phyloP scores from a whole-genome alignment of 2,888 invertebrate genomes.

The Drosophila meridiana region DNA sequence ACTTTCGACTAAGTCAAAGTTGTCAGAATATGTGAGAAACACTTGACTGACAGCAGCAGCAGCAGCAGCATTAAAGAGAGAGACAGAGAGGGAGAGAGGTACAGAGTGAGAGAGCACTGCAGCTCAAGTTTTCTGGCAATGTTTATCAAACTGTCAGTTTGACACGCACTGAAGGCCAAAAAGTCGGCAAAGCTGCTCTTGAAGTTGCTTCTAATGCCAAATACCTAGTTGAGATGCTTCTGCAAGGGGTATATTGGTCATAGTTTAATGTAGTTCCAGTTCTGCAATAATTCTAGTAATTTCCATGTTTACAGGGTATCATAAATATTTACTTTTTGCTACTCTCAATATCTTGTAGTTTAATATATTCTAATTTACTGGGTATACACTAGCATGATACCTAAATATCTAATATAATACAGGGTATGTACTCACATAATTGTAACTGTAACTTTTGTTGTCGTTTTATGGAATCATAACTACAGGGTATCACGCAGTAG shows the following conservation, averaged over 20 bases:
- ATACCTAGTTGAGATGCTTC: background rate
- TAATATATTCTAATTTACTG: too few relatives aligned
- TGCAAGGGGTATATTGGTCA: background rate
- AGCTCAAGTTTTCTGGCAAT: conserved; percentile 35
- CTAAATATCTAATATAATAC: too few relatives aligned
- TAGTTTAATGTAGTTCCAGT: too few relatives aligned
- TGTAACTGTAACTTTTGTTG: too few relatives aligned
- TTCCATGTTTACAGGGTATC: too few relatives aligned
- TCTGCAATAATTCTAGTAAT: too few relatives aligned
- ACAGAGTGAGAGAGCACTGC: background rate
- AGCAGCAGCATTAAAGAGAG: background rate
- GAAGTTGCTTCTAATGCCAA: conserved; percentile 23
- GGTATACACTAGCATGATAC: too few relatives aligned
- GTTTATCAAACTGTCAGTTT: conserved; percentile 47
- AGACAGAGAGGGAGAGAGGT: background rate
- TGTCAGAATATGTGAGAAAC: conserved; percentile 55
- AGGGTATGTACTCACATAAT: too few relatives aligned
- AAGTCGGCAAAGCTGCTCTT: conserved; percentile 16
- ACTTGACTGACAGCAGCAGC: conserved; percentile 60
- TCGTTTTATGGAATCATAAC: too few relatives aligned
- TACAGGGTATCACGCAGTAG: too few relatives aligned
- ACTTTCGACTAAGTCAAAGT: conserved; percentile 71
- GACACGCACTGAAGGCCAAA: conserved; percentile 14
- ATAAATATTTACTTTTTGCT: too few relatives aligned
- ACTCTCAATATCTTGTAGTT: too few relatives aligned